These are phyloP conservation scores for Drosophila diplacantha DNA, from an alignment of 2,888 invertebrate species.

Conservation along the genomic window DNA sequence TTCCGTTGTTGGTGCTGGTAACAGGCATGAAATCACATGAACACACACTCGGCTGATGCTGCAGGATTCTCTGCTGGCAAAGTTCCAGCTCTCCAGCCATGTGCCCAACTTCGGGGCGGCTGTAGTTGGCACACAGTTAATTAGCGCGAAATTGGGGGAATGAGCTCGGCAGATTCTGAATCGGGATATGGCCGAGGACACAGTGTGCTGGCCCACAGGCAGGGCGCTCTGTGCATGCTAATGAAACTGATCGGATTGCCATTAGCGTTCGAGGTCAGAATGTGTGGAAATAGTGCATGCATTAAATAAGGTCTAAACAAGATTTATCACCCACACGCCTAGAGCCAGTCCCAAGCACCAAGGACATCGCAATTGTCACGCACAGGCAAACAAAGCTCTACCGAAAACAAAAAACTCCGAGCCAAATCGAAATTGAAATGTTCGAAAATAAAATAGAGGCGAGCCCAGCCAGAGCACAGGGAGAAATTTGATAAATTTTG, in stretches of 20 bases:
- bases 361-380: conserved; percentile 55
- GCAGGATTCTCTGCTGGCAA: conserved; percentile 47
- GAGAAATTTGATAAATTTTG: background rate
- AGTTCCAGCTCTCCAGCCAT: conserved; percentile 55
- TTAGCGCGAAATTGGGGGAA: conserved; percentile 64
- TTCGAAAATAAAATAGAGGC: conserved; percentile 35
- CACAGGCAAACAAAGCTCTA: conserved; percentile 40
- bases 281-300: conserved; percentile 48
- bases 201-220: conserved; percentile 5
- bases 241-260: conserved; percentile 64
- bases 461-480: background rate
- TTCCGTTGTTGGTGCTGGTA: conserved; percentile 49
- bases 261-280: conserved; percentile 57
- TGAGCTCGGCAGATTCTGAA: conserved; percentile 24
- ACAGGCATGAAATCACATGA: conserved; percentile 68
- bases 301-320: conserved; percentile 58
- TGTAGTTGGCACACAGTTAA: conserved; percentile 68
- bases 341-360: conserved; percentile 14
- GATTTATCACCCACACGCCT: conserved; percentile 56
- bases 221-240: conserved; percentile 53
- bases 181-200: conserved; percentile 7
- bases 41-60: conserved; percentile 21
- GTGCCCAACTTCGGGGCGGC: conserved; percentile 34
- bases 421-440: conserved; percentile 56
- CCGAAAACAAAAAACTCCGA: conserved; percentile 4